phyloP scores from a whole-genome alignment of 2,797 vertebrate species.

The Platyrinchus mystaceus region DNA sequence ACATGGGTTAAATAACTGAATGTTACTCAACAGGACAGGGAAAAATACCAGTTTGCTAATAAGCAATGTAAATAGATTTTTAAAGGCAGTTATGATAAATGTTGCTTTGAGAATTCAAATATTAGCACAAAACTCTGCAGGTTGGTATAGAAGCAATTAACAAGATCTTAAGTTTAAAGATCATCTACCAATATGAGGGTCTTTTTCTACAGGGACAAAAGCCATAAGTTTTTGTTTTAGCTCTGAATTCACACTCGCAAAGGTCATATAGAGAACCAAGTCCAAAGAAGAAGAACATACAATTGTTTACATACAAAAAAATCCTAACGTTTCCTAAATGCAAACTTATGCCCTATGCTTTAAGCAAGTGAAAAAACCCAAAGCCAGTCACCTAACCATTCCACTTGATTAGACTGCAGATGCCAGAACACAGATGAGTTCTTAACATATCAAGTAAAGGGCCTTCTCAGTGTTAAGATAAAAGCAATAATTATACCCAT shows the following conservation, averaged over 20 bases:
- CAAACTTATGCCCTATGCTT: neutral
- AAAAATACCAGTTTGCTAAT: neutral
- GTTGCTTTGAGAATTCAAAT: neutral
- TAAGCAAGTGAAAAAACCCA: neutral
- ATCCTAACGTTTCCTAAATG: neutral
- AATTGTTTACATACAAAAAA: neutral
- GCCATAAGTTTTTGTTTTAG: neutral
- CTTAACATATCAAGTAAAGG: neutral
- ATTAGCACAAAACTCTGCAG: neutral
- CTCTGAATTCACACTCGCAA: neutral
- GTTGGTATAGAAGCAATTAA: neutral
- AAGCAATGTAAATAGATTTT: neutral
- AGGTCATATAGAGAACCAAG: neutral
- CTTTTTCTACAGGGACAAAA: neutral
- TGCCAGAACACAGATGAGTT: neutral
- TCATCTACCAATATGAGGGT: neutral
- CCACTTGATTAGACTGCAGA: neutral
- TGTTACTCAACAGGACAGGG: neutral
- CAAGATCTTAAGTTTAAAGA: neutral
- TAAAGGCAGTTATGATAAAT: neutral
- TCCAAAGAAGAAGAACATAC: neutral
- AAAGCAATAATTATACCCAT: neutral
- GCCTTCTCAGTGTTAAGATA: neutral
- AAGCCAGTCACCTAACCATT: neutral
- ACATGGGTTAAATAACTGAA: accelerated